These are phyloP conservation scores for Malacosoma neustria DNA, from an alignment of 2,888 invertebrate species.

Conservation along the genomic window DNA sequence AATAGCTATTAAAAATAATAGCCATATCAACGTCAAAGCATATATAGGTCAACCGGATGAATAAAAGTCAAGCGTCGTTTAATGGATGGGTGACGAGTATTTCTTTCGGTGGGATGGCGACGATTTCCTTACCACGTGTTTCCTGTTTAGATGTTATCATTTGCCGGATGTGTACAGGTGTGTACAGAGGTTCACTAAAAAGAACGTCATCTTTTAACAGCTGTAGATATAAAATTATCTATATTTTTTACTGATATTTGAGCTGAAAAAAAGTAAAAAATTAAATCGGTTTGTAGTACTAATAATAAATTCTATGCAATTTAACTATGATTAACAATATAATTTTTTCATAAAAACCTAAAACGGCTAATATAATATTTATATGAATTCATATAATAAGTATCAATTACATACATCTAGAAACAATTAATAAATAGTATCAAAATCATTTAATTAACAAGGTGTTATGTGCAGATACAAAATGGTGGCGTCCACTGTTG, in stretches of 20 bases:
- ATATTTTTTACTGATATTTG: too few relatives aligned
- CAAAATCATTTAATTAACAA: not conserved
- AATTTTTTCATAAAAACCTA: too few relatives aligned
- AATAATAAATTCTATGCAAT: too few relatives aligned
- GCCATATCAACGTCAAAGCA: not conserved
- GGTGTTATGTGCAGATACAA: not conserved
- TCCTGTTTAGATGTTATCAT: slow-evolving; percentile 1
- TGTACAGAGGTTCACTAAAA: too few relatives aligned
- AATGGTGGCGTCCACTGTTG: not conserved
- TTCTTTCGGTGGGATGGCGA: not conserved
- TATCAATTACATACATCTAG: too few relatives aligned
- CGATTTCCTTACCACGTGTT: slow-evolving; percentile 1
- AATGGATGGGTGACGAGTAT: not conserved
- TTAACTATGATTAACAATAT: too few relatives aligned
- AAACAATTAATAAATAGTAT: not conserved
- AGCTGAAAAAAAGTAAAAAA: too few relatives aligned
- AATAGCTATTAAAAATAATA: not conserved
- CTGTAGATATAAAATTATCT: too few relatives aligned
- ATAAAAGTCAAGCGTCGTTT: not conserved
- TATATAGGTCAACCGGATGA: not conserved
- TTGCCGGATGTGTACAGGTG: slow-evolving; percentile 3
- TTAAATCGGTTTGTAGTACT: too few relatives aligned
- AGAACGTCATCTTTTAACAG: too few relatives aligned
- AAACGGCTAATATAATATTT: too few relatives aligned
- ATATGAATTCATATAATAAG: too few relatives aligned